phyloP scores from a whole-genome alignment of 2,797 vertebrate genomes.

The Myripristis murdjan region DNA sequence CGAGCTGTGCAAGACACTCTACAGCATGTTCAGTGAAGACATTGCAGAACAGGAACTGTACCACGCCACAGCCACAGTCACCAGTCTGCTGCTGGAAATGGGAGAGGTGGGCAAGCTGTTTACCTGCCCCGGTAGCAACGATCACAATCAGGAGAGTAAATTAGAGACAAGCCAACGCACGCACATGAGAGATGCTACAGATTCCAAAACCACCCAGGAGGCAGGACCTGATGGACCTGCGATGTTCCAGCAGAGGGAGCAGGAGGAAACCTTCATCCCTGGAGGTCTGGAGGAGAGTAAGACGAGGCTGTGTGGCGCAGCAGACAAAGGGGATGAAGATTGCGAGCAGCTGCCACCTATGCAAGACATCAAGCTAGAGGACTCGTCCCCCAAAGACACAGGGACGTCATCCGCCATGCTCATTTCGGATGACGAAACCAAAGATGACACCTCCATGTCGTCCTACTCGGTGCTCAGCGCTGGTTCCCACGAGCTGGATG shows the following conservation, averaged over 20 bases:
- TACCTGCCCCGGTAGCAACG: slow-evolving; percentile 68
- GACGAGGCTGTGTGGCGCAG: slow-evolving; percentile 22
- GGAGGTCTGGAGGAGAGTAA: slow-evolving; percentile 48
- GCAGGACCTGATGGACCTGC: neutral
- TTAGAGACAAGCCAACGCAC: neutral
- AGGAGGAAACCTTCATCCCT: slow-evolving; percentile 66
- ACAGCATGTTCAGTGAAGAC: slow-evolving; percentile 98
- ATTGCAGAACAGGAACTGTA: slow-evolving; percentile 95
- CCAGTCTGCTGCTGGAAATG: slow-evolving; percentile 96
- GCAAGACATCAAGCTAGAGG: slow-evolving; percentile 96
- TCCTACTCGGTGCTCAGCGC: slow-evolving; percentile 97
- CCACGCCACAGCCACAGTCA: slow-evolving; percentile 95
- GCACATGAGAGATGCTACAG: slow-evolving; percentile 7
- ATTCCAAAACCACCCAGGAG: slow-evolving; percentile 33
- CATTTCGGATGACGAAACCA: slow-evolving; percentile 95
- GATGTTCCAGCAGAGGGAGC: slow-evolving; percentile 60
- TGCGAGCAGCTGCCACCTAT: slow-evolving; percentile 85
- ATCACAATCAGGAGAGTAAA: slow-evolving; percentile 69
- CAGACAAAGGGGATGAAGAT: slow-evolving; percentile 35
- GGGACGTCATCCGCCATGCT: slow-evolving; percentile 94
- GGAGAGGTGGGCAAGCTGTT: slow-evolving; percentile 97
- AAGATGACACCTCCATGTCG: slow-evolving; percentile 97
- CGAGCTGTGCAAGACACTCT: slow-evolving; percentile 97
- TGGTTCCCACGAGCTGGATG: slow-evolving; percentile 95
- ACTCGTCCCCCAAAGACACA: slow-evolving; percentile 92